These are phyloP conservation scores for Cebus imitator DNA, from an alignment of 2,113 vertebrate species.

Conservation along the genomic window DNA sequence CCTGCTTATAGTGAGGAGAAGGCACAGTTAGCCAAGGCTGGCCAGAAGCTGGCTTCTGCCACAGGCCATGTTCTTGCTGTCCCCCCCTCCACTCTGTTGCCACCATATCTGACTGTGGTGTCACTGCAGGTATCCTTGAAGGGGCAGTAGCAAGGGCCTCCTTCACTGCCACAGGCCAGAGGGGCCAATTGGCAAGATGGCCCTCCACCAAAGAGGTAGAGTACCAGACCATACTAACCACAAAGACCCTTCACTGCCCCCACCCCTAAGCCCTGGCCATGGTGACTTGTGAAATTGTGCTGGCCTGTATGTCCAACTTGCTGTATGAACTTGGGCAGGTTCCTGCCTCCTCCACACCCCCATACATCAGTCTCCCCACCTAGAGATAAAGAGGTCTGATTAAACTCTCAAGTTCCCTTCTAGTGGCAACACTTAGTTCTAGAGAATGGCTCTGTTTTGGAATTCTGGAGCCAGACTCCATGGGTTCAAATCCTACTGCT, in stretches of 20 bases:
- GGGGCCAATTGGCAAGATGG: neutral
- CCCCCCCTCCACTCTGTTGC: neutral
- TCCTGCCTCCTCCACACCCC: neutral
- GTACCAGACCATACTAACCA: neutral
- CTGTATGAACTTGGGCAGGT: conserved; percentile 6
- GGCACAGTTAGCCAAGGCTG: neutral
- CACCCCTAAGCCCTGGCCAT: neutral
- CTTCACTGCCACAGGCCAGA: neutral
- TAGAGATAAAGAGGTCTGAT: neutral
- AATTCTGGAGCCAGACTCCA: neutral
- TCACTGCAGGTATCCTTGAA: neutral
- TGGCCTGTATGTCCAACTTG: neutral
- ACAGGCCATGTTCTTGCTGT: neutral
- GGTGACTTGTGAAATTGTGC: neutral
- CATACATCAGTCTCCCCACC: neutral
- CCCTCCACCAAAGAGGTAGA: neutral
- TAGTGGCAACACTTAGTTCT: neutral
- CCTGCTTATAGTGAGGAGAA: neutral
- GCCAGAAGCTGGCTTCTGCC: neutral
- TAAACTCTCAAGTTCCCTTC: neutral
- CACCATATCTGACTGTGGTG: neutral
- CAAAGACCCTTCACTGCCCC: neutral
- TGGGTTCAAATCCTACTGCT: neutral
- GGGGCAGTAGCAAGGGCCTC: neutral
- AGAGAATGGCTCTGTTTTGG: neutral